phyloP scores from a whole-genome alignment of 2,797 vertebrate species.

The Sebastolobus altivelis region DNA sequence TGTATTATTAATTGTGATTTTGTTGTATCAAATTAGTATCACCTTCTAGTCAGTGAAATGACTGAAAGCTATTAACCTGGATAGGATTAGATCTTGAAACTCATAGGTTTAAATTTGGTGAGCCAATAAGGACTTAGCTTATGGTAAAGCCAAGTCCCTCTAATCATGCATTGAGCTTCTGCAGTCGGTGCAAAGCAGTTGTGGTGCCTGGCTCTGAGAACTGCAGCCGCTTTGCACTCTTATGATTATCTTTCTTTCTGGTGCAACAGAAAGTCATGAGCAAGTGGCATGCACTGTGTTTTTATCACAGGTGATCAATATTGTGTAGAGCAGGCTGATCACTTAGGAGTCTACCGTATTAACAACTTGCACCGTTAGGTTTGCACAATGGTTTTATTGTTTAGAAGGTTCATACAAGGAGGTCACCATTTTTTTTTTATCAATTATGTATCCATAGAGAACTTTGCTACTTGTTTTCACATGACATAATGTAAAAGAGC shows the following conservation, averaged over 20 bases:
- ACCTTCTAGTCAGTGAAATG: not conserved
- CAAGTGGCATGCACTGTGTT: not conserved
- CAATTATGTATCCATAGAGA: not conserved
- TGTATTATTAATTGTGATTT: not conserved
- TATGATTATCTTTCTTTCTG: not conserved
- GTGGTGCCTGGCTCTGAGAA: not conserved
- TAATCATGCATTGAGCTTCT: not conserved
- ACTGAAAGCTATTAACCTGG: not conserved
- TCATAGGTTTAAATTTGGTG: not conserved
- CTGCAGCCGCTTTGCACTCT: not conserved
- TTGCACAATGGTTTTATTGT: not conserved
- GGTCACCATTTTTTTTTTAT: not conserved
- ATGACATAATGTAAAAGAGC: not conserved
- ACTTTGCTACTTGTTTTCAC: not conserved
- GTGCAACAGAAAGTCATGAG: not conserved
- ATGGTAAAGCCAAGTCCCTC: not conserved
- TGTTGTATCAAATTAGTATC: not conserved
- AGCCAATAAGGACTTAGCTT: not conserved
- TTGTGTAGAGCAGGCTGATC: not conserved
- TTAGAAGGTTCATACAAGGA: not conserved
- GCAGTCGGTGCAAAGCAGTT: slow-evolving; percentile 1
- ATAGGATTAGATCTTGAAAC: not conserved
- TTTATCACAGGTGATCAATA: not conserved
- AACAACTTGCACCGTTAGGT: not conserved
- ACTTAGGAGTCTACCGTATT: not conserved